A percentile compares a stretch with the other conserved stretches of the same genome.
Conservation (phyloP, 2,888 invertebrate species). For the Dicyrtoma fusca region DNA sequence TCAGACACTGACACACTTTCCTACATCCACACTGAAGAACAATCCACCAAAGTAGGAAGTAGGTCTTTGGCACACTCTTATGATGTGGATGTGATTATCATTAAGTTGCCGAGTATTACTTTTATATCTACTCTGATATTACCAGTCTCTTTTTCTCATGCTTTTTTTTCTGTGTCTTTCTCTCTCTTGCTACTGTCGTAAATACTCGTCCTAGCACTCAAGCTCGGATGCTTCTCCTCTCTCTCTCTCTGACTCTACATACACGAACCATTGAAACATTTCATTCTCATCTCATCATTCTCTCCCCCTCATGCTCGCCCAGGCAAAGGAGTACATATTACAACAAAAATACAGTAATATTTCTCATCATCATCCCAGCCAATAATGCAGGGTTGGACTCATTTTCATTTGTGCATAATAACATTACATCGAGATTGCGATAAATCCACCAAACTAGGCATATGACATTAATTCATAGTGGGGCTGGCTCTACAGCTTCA, state of each 20-base stretch:
- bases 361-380: no score
- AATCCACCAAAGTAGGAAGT: conserved; percentile 52
- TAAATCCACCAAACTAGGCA: no score
- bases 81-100: conserved; percentile 33
- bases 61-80: conserved; percentile 55
- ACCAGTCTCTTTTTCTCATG: conserved; percentile 13
- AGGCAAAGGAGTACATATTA: no score
- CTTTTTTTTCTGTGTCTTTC: background rate
- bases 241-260: no score
- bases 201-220: background rate
- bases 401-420: conserved; percentile 16
- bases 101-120: conserved; percentile 16
- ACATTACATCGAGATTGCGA: background rate
- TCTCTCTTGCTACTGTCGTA: background rate
- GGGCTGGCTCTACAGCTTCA: no score
- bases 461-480: no score
- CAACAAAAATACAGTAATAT: no score
- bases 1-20: conserved; percentile 57
- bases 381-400: conserved; percentile 5
- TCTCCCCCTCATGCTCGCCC: no score
- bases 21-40: conserved; percentile 47
- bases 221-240: background rate
- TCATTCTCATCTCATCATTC: no score
- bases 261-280: no score
- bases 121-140: conserved; percentile 21